phyloP scores from a whole-genome alignment of 1,140 invertebrate species.

The Cydia amplana region DNA sequence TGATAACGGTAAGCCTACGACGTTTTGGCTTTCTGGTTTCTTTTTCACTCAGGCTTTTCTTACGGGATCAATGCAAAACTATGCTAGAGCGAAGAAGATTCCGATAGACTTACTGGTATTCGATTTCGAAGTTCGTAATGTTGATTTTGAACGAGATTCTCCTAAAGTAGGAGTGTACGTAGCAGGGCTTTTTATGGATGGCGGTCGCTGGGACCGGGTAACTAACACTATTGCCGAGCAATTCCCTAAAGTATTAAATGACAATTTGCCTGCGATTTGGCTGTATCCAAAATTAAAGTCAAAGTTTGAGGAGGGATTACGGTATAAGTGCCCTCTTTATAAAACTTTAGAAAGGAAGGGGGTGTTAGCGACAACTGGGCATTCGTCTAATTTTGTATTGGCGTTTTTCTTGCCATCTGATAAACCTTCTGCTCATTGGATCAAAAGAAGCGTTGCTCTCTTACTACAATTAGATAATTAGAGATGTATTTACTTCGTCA shows the following conservation, averaged over 20 bases:
- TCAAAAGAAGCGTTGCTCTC: constrained; percentile 91
- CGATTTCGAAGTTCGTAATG: constrained; percentile 85
- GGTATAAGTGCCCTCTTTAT: constrained; percentile 92
- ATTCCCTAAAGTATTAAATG: constrained; percentile 89
- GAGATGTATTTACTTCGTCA: neutral
- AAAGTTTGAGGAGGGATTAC: constrained; percentile 79
- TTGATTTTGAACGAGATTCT: constrained; percentile 69
- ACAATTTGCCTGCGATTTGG: constrained; percentile 88
- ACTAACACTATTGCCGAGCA: constrained; percentile 86
- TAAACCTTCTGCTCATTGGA: constrained; percentile 88
- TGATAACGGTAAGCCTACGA: constrained; percentile 86
- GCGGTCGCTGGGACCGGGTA: constrained; percentile 89
- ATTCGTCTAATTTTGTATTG: constrained; percentile 95
- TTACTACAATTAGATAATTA: constrained; percentile 90
- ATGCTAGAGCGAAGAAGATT: constrained; percentile 91
- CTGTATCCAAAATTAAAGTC: constrained; percentile 82
- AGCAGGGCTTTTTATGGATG: constrained; percentile 91
- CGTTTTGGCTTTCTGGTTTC: constrained; percentile 96
- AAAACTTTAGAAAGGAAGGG: constrained; percentile 93
- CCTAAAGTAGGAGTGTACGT: constrained; percentile 91
- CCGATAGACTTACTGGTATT: constrained; percentile 93
- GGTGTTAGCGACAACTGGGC: constrained; percentile 91
- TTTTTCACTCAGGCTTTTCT: constrained; percentile 97
- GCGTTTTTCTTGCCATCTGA: constrained; percentile 87
- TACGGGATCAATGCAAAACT: constrained; percentile 96